Evolutionary conservation across 1,140 invertebrate species (phyloP).

Genomic region (Platyscapa corneri): DNA sequence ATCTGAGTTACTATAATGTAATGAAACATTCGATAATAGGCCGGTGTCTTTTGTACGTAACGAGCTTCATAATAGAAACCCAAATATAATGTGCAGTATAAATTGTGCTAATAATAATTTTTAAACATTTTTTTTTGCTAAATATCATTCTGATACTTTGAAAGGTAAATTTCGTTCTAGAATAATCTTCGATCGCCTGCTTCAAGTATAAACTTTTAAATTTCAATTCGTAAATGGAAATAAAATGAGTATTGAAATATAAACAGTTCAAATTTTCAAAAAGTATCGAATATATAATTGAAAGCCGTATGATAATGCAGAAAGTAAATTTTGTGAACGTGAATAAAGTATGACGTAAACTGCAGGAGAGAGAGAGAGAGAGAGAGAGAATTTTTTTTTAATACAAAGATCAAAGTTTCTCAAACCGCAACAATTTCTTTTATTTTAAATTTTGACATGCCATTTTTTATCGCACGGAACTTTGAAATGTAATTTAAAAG

Average conservation of each 20-base stretch:
- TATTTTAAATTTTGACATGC: constrained; percentile 32
- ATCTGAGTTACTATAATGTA: too few relatives aligned
- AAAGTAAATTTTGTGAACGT: neutral
- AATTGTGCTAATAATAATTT: too few relatives aligned
- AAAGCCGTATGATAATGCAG: neutral
- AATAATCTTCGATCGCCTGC: too few relatives aligned
- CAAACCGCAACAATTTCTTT: constrained; percentile 43
- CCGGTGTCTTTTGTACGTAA: too few relatives aligned
- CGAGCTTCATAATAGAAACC: too few relatives aligned
- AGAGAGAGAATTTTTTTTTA: constrained; percentile 35
- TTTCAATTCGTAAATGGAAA: neutral
- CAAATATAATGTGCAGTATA: too few relatives aligned
- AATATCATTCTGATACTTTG: too few relatives aligned
- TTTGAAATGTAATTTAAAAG: neutral
- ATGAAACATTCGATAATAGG: too few relatives aligned
- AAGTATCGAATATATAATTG: neutral
- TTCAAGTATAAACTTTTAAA: neutral
- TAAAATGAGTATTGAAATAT: neutral
- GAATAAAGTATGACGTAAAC: constrained; percentile 13
- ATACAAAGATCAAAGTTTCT: constrained; percentile 40
- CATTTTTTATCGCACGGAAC: neutral
- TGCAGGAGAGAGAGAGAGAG: constrained; percentile 33
- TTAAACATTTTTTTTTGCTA: too few relatives aligned
- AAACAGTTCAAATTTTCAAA: neutral
- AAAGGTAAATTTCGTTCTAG: too few relatives aligned